phyloP scores from a whole-genome alignment of 2,797 vertebrate genomes.

The Ctenopoma kingsleyae region DNA sequence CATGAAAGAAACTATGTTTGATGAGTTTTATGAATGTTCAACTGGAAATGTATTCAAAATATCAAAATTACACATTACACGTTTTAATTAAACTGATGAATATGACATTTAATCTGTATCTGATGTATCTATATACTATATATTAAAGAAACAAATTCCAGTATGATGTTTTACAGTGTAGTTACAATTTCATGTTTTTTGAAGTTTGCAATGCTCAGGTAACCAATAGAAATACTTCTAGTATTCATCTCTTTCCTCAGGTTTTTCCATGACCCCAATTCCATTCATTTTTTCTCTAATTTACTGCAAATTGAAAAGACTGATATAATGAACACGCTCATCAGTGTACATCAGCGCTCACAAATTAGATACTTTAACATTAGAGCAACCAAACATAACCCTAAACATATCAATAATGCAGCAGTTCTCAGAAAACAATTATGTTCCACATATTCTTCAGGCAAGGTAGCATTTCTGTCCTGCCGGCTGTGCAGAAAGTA shows the following conservation, averaged over 20 bases:
- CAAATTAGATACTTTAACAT: slow-evolving; percentile 37
- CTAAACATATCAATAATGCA: slow-evolving; percentile 31
- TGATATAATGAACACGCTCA: slow-evolving; percentile 12
- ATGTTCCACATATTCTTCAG: slow-evolving; percentile 13
- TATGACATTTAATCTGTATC: too few relatives aligned
- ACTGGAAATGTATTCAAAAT: too few relatives aligned
- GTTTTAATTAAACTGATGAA: too few relatives aligned
- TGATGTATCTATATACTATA: too few relatives aligned
- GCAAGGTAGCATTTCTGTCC: slow-evolving; percentile 26
- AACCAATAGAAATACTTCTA: slow-evolving; percentile 5
- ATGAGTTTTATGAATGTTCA: too few relatives aligned
- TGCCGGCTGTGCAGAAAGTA: slow-evolving; percentile 62
- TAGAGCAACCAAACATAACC: slow-evolving; percentile 31
- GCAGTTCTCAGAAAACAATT: slow-evolving; percentile 24
- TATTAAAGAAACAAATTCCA: too few relatives aligned
- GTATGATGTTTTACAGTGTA: not conserved
- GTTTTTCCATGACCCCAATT: slow-evolving; percentile 15
- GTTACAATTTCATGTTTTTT: not conserved
- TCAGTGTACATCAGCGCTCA: slow-evolving; percentile 26
- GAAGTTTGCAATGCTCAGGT: not conserved
- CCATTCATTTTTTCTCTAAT: slow-evolving; percentile 6
- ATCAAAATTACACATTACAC: too few relatives aligned
- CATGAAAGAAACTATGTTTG: too few relatives aligned
- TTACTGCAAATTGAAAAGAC: slow-evolving; percentile 33
- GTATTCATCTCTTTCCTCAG: slow-evolving; percentile 4